Evolutionary conservation across 2,113 vertebrate species (phyloP).

Genomic region (Casuarius casuarius): DNA sequence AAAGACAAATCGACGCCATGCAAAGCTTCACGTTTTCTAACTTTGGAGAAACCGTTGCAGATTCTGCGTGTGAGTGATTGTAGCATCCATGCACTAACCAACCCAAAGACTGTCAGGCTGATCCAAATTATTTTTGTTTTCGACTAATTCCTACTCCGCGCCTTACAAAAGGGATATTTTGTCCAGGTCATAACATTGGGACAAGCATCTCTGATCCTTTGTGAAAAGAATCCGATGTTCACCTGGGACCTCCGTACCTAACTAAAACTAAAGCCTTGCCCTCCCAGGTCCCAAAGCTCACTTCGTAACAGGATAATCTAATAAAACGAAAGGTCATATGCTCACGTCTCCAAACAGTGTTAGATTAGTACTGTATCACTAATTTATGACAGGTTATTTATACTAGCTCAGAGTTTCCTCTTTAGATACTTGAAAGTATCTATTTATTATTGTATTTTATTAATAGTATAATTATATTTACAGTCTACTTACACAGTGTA

Average conservation of each 20-base stretch:
- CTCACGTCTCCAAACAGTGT: neutral
- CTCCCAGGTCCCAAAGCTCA: neutral
- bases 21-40: neutral
- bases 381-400: neutral
- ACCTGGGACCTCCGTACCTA: too few species aligned
- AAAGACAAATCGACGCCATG: neutral
- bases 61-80: fast-evolving
- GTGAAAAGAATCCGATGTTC: neutral
- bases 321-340: neutral
- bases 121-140: neutral
- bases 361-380: neutral
- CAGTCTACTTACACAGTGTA: neutral
- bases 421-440: neutral
- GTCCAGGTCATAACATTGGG: neutral
- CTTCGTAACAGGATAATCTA: neutral
- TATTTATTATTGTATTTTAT: neutral
- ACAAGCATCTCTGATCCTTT: neutral
- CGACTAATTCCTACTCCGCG: neutral
- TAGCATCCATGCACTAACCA: neutral
- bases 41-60: neutral
- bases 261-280: neutral
- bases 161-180: neutral
- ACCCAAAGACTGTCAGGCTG: neutral
- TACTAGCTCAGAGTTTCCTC: neutral
- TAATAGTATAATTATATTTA: neutral